Evolutionary conservation across 2,888 invertebrate species (phyloP), one percentile per base, ranked within the genome.

Genomic region (Xanthorhoe spadicearia): DNA sequence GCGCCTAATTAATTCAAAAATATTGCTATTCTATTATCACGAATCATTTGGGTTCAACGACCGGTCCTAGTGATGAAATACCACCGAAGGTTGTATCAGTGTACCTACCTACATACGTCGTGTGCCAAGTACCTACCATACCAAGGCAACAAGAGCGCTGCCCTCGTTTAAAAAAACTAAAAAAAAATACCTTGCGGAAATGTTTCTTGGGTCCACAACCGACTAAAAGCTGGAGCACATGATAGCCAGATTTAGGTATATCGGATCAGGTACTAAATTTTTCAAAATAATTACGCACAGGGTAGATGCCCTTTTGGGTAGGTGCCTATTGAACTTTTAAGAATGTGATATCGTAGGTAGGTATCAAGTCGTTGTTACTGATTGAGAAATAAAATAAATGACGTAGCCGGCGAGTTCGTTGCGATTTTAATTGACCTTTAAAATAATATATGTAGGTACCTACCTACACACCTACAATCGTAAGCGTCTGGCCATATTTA

Each of bases 31-130:
- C 43, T 68, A 73, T 70, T 66, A 70, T 73, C 66, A 65, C 77
- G 77, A 77, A 80, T 79, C 80, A 81, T 75, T 76, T 73, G 72
- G 82, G 89, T 83, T 90, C 87, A 84, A 73, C 76, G 91, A 85
- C 88, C 91, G 81, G 74, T 72, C 79, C 80, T 82, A 76, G 80
- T 87, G 86, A 88, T 84, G 87, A 87, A 87, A 86, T 85, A 85
- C 77, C 73, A 73, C 69, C 81, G 87, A 90, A 90, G 90, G 88
- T 89, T 86, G 85, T 83, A 82, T 80, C 81, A 78, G 75, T 81
- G 72, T 79, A 64, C 10, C 18, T 49, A 50, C 58, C 78, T 64
- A 55, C 63, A n/a, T n/a, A n/a, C n/a, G n/a, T n/a, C n/a, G n/a
- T n/a, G 52, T 62, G 52, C 54, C 48, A 43, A 43, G 38, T 48